These are phyloP conservation scores for Coremacera marginata DNA, from an alignment of 2,888 invertebrate species.

Conservation along the genomic window DNA sequence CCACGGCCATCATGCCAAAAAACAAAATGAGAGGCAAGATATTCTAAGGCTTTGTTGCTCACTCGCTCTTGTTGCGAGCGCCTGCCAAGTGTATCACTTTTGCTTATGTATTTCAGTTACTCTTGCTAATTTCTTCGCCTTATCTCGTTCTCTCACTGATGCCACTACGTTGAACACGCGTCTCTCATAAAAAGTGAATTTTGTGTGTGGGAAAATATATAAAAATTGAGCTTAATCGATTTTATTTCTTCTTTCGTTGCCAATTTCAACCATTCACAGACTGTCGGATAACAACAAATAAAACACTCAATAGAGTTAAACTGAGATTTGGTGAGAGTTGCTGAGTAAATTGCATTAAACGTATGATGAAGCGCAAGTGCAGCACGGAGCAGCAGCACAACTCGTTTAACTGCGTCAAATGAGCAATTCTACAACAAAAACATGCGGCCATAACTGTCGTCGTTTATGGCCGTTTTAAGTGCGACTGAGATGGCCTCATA, in stretches of 20 bases:
- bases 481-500: conserved; percentile 70
- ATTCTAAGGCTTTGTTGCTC: no score
- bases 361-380: conserved; percentile 41
- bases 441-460: conserved; percentile 62
- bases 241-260: conserved; percentile 49
- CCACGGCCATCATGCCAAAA: background rate
- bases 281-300: conserved; percentile 36
- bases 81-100: background rate
- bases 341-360: conserved; percentile 29
- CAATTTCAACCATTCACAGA: conserved; percentile 12
- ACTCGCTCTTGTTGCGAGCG: background rate
- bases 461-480: conserved; percentile 69
- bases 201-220: conserved; percentile 55
- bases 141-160: background rate
- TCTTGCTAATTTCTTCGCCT: background rate
- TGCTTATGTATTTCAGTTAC: background rate
- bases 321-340: conserved; percentile 48
- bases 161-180: background rate
- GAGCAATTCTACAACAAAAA: conserved; percentile 32
- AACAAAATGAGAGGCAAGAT: no score
- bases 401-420: background rate
- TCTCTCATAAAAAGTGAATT: conserved; percentile 47
- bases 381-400: conserved; percentile 4
- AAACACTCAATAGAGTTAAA: conserved; percentile 38
- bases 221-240: conserved; percentile 62